phyloP scores from a whole-genome alignment of 1,140 invertebrate genomes.

The Penaeus vannamei region DNA sequence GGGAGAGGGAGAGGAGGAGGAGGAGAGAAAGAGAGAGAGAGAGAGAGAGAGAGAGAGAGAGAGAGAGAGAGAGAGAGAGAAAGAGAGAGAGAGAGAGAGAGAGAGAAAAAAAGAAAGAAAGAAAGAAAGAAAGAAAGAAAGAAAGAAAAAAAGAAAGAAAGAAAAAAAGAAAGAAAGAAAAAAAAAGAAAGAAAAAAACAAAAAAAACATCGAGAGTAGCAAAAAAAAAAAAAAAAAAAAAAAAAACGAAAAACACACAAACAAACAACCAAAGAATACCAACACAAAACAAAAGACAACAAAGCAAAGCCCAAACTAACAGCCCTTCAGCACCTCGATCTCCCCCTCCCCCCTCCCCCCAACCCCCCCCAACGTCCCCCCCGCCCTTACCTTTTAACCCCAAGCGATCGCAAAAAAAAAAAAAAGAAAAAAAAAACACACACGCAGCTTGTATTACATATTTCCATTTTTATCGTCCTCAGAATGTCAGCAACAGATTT shows the following conservation, averaged over 20 bases:
- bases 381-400: too few species aligned
- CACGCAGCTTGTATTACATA: too few species aligned
- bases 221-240: neutral
- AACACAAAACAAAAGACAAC: neutral
- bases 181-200: neutral
- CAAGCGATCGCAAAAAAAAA: too few species aligned
- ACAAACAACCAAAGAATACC: neutral
- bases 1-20: neutral
- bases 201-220: neutral
- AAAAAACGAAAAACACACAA: neutral
- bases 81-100: slow-evolving; percentile 30
- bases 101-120: slow-evolving; percentile 11
- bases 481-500: too few species aligned
- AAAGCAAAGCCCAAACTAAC: neutral
- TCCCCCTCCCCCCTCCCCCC: neutral
- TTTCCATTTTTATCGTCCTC: too few species aligned
- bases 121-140: slow-evolving; percentile 1
- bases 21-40: neutral
- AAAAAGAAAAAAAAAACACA: too few species aligned
- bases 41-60: neutral
- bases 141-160: neutral
- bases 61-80: slow-evolving; percentile 22
- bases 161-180: neutral
- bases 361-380: too few species aligned
- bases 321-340: neutral